phyloP scores from a whole-genome alignment of 2,888 invertebrate species.

The Leptopilina myrica region DNA sequence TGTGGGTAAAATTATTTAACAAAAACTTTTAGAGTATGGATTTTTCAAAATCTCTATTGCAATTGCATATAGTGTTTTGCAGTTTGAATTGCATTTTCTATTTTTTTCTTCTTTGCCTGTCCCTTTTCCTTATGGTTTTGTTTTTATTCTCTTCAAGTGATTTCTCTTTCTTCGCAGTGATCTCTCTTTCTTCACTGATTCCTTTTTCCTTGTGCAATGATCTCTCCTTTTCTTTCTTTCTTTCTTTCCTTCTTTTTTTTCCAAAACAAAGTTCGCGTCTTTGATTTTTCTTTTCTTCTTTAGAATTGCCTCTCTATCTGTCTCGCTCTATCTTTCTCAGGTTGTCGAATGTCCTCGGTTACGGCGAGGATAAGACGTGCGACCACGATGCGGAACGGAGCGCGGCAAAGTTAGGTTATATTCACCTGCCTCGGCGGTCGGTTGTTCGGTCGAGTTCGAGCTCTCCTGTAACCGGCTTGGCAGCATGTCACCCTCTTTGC shows the following conservation, averaged over 20 bases:
- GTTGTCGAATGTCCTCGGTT: conserved; percentile 10
- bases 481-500: conserved; percentile 75
- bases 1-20: too few species aligned
- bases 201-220: background rate
- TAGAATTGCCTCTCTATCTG: conserved; percentile 10
- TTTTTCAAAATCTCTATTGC: too few species aligned
- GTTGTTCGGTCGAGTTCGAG: conserved; percentile 58
- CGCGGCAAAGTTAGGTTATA: conserved; percentile 66
- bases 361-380: conserved; percentile 34
- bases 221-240: background rate
- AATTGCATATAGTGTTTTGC: too few species aligned
- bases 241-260: background rate
- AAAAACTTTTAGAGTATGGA: too few species aligned
- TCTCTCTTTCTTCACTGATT: conserved; percentile 5
- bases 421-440: conserved; percentile 73
- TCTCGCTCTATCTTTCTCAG: background rate
- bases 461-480: conserved; percentile 73
- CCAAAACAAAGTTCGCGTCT: background rate
- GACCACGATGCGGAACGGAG: conserved; percentile 54
- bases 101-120: background rate
- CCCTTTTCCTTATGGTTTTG: background rate
- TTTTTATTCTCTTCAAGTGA: conserved; percentile 6
- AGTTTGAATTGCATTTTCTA: too few species aligned
- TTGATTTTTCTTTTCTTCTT: background rate
- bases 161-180: background rate